Conservation (phyloP, 2,888 invertebrate genomes). For the Coelinius sp. region DNA sequence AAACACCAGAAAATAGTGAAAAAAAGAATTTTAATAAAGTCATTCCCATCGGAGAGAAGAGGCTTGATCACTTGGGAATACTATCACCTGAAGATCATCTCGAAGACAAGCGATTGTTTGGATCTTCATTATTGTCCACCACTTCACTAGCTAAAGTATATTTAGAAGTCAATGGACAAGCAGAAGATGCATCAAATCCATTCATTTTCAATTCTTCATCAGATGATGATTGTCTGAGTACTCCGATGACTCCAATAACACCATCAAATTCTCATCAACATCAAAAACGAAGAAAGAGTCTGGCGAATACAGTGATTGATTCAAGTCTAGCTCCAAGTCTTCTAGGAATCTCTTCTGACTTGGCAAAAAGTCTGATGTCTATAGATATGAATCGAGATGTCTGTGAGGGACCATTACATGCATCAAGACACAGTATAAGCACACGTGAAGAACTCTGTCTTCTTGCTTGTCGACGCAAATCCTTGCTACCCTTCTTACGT, state of each 20-base stretch:
- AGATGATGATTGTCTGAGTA: not conserved
- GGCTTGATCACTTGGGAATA: too few species aligned
- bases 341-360: constrained; percentile 56
- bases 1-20: too few species aligned
- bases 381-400: constrained; percentile 20
- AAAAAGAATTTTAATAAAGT: too few species aligned
- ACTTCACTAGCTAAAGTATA: too few species aligned
- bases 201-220: not conserved
- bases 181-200: not conserved
- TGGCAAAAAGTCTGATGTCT: constrained; percentile 52
- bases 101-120: too few species aligned
- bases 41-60: too few species aligned
- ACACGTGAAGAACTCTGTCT: constrained; percentile 59
- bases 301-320: constrained; percentile 65
- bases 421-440: constrained; percentile 58
- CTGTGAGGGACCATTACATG: constrained; percentile 57
- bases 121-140: too few species aligned
- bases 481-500: constrained; percentile 76
- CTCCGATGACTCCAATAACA: not conserved
- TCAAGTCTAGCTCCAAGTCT: constrained; percentile 65
- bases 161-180: not conserved
- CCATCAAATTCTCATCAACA: not conserved
- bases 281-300: constrained; percentile 53
- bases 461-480: constrained; percentile 46
- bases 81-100: too few species aligned